Conservation (phyloP, 2,797 vertebrate species). For the Taenioides sp. region DNA sequence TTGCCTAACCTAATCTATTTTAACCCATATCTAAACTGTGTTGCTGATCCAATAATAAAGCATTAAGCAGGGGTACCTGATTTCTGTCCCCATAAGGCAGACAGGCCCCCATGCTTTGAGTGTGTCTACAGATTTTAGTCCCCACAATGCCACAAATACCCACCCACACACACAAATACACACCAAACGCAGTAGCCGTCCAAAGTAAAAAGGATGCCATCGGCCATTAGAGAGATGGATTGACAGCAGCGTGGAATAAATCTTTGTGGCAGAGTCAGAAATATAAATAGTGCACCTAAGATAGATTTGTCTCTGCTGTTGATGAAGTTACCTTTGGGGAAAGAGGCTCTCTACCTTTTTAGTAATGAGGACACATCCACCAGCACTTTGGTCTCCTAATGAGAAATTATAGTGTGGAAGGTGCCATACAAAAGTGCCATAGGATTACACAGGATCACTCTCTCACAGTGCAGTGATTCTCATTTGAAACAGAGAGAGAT, state of each 20-base stretch:
- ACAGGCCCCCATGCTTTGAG: no score
- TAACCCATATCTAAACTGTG: no score
- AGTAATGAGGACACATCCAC: constrained; percentile 81
- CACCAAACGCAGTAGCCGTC: constrained; percentile 36
- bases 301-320: constrained; percentile 79
- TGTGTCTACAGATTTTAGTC: no score
- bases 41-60: no score
- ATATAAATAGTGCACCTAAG: constrained; percentile 81
- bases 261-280: constrained; percentile 81
- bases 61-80: no score
- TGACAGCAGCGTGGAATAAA: constrained; percentile 80
- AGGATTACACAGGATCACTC: constrained; percentile 40
- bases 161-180: constrained; percentile 6
- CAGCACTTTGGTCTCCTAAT: constrained; percentile 76
- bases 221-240: constrained; percentile 82
- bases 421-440: constrained; percentile 58
- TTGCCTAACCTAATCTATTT: no score
- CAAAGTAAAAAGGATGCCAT: constrained; percentile 74
- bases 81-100: no score
- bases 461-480: constrained; percentile 39
- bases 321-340: constrained; percentile 79
- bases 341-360: constrained; percentile 73
- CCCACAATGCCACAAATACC: no score
- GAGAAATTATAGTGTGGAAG: constrained; percentile 72
- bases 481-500: constrained; percentile 34